These are phyloP conservation scores for Craseonycteris thonglongyai DNA, from an alignment of 2,113 vertebrate genomes.

Conservation along the genomic window DNA sequence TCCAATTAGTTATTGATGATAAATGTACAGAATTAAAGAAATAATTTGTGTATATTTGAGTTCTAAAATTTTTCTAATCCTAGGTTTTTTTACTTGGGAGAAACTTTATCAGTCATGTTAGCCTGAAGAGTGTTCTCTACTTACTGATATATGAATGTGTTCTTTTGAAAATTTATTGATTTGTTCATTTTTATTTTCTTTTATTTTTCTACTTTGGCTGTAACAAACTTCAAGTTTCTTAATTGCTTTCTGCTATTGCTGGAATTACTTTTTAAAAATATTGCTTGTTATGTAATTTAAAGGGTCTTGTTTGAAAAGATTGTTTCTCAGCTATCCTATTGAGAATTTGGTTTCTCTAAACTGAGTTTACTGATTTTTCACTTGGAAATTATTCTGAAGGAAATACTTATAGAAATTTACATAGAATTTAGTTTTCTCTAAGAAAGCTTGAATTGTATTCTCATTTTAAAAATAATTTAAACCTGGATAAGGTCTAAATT, in stretches of 20 bases:
- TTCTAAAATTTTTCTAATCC: neutral
- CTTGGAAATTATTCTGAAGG: neutral
- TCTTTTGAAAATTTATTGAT: neutral
- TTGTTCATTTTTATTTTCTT: neutral
- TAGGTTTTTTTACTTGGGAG: neutral
- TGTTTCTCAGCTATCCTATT: neutral
- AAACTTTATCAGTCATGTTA: neutral
- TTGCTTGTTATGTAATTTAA: neutral
- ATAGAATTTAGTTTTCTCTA: neutral
- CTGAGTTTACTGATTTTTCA: neutral
- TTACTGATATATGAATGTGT: neutral
- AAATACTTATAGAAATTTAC: neutral
- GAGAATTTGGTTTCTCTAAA: neutral
- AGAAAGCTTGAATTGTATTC: neutral
- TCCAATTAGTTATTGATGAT: neutral
- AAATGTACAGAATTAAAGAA: neutral
- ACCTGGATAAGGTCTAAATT: neutral
- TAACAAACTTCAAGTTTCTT: neutral
- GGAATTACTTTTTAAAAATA: neutral
- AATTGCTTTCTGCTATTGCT: slow-evolving; percentile 19
- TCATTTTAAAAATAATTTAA: slow-evolving; percentile 1
- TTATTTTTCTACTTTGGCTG: neutral
- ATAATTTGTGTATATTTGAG: neutral
- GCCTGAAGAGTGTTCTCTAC: neutral
- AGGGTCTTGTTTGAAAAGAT: neutral